These are phyloP conservation scores for Pituophis catenifer DNA, from an alignment of 2,113 vertebrate genomes.

Conservation along the genomic window DNA sequence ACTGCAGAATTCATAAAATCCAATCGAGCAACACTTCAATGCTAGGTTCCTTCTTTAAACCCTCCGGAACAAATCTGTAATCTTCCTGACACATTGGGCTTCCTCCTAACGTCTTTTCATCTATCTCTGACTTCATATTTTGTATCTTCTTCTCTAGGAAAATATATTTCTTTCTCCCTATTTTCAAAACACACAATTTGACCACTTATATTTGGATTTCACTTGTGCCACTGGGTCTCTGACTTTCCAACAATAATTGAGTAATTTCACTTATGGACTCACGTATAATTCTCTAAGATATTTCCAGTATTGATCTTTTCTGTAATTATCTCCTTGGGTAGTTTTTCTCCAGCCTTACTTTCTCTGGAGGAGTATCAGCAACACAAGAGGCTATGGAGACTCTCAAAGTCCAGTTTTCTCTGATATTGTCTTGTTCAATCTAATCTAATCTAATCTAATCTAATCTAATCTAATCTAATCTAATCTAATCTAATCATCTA, in stretches of 20 bases:
- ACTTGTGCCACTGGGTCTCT: not conserved
- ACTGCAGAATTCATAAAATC: not conserved
- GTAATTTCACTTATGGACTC: not conserved
- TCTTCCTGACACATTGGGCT: not conserved
- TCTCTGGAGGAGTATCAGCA: not conserved
- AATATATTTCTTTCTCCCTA: not conserved
- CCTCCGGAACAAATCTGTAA: not conserved
- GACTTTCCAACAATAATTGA: not conserved
- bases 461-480: too few relatives aligned
- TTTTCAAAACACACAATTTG: not conserved
- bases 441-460: too few relatives aligned
- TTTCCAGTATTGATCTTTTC: not conserved
- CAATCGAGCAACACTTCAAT: not conserved
- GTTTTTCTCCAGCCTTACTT: not conserved
- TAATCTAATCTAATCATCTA: too few relatives aligned
- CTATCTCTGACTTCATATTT: not conserved
- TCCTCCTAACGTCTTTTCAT: not conserved
- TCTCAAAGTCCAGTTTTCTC: not conserved
- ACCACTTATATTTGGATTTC: not conserved
- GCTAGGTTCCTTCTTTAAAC: not conserved
- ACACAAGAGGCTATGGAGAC: not conserved
- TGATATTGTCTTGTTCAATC: not conserved
- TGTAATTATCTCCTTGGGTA: not conserved
- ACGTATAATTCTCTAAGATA: not conserved
- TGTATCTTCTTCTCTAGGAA: not conserved